These are phyloP conservation scores for Parotia lawesii DNA, from an alignment of 2,113 vertebrate species.

Conservation along the genomic window DNA sequence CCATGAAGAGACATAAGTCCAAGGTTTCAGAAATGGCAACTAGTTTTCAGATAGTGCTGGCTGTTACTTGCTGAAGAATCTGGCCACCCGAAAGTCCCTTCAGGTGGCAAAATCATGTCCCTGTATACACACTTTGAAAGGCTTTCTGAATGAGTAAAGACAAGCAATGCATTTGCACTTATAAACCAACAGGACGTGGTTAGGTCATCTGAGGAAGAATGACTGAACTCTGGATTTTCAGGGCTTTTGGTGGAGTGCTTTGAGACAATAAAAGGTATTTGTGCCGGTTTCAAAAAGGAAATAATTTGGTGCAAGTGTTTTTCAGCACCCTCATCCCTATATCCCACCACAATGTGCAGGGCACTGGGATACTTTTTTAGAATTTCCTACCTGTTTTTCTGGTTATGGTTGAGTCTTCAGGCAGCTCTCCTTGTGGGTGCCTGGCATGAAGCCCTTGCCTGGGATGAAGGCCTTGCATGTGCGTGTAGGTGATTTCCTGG, in stretches of 20 bases:
- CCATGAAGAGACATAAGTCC: background rate
- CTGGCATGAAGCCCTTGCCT: background rate
- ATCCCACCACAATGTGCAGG: background rate
- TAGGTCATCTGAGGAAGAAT: background rate
- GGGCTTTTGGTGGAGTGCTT: background rate
- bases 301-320: background rate
- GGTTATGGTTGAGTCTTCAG: accelerated
- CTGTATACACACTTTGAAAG: background rate
- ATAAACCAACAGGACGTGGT: background rate
- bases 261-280: background rate
- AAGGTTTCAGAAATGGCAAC: background rate
- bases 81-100: background rate
- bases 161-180: background rate
- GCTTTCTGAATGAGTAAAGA: background rate
- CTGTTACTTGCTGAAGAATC: background rate
- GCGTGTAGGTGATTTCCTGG: background rate
- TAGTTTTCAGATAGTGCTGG: background rate
- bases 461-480: background rate
- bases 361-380: background rate
- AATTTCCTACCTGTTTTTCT: background rate
- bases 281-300: background rate
- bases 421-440: background rate
- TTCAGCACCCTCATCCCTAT: background rate
- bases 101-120: background rate
- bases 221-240: constrained; percentile 5